Base-by-base conservation (phyloP, 35 echinoderm and acorn worm genomes). In the Heliocidaris tuberculata region DNA sequence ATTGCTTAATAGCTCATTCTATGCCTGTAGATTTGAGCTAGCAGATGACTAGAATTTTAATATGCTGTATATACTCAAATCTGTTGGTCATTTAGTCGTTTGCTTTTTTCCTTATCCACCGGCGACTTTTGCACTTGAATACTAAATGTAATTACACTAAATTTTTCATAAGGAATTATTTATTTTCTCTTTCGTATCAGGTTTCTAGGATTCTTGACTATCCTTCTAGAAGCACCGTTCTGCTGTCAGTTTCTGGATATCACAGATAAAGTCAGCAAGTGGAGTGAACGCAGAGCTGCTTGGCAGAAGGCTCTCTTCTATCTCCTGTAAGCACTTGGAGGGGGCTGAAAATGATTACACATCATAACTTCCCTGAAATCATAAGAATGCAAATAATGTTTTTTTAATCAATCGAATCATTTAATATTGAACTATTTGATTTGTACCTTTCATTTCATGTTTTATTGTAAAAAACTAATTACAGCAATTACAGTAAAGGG, bases 261-360 rank as follows among this genome's bases (percentile, higher is more conserved):
- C 48, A 87, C 86, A 21, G 94, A 95, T 47, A 88, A 49, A 49
- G 86, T 95, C 49, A 95, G 71, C 49, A 95, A 95, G 30, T 95
- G 94, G 94, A 87, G 78, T 30, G 94, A 95, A 24, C 10, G 32
- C n/a, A 27, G 94, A 95, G 78, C 94, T 86, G 16, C 78, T 4
- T 95, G 94, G 94, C 94, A 95, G 32, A 95, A 95, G 86, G 94
- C 65, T 59, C 32, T 87, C 32, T 95, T 87, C 21, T 95, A 95
- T 88, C 86, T 95, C 31, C 17, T 95, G 94, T 95, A 54, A 95
- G 94, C 88, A 95, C 3, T 11, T 48, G 9, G 86, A 89, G 13
- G 35, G 35, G 35, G 35, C 35, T 15, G 65, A 19, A 85, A n/a
- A n/a, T 85, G 15, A 85, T n/a, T n/a, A n/a, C 65, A 85, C 65